Evolutionary conservation across 2,113 vertebrate genomes (phyloP), one percentile per base, ranked within the genome.

Genomic region (Promerops cafer): DNA sequence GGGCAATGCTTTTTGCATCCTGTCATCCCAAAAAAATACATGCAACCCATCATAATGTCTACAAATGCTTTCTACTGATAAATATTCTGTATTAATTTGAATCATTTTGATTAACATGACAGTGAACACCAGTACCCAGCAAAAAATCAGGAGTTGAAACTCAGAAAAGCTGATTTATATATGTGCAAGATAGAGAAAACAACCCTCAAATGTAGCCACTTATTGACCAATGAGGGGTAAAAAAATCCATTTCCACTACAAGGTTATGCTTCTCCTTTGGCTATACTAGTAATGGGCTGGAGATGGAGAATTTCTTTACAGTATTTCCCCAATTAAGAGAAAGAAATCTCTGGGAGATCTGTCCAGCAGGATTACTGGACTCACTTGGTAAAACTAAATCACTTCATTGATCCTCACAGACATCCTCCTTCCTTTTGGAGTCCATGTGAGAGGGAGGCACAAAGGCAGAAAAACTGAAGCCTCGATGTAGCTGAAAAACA

Each of bases 401-500:
- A 60, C 33, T 84, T 83, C 59, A 72, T 83, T 87, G 78, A 93
- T 63, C 45, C 64, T 71, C 40, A 75, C 33, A 89, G 74, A 57
- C 54, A 47, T 80, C 45, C 39, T 88, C 50, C 39, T 77, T 54
- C 53, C 65, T 54, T 92, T 92, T 49, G 31, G 88, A 93, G 60
- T 63, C 71, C 26, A 24, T 6, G 21, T 35, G 64, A 92, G 31
- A 74, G 42, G 26, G 35, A 93, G 19, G 87, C 77, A 82, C 33
- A 89, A 87, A 33, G 33, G 45, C 72, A 91, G 81, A 90, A 84
- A 87, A 87, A 95, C 4, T 24, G 11, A 88, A 91, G 42, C 45
- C 53, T 93, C 64, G 61, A 94, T 35, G 35, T 87, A 93, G 39
- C 81, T 77, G 74, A 70, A 96, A 95, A 94, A 69, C 78, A 79